Evolutionary conservation across 2,797 vertebrate species (phyloP), one percentile per base, ranked within the genome.

Genomic region (Natrix natrix): DNA sequence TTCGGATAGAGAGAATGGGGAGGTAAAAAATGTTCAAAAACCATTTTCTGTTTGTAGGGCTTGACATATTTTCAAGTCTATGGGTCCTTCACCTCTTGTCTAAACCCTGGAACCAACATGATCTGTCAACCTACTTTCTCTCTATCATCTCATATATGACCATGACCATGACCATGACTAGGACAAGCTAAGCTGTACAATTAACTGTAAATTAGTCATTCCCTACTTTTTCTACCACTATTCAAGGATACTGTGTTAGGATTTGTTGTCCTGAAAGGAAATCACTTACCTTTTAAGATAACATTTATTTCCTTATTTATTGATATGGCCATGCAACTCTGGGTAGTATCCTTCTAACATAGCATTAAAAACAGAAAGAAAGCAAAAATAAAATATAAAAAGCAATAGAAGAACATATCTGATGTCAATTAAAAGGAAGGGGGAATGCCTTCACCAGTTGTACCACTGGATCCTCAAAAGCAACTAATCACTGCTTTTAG

Each of bases 371-470:
- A 83, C 37, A 43, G 37, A 83, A 83, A 48, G 17, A 22, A 83
- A 78, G 32, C 37, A 83, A 43, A 83, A 43, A 78, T 10, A 43
- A 78, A 43, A 78, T 8, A 20, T 20, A 8, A 74, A 78, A 78
- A 48, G 20, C 37, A 48, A 48, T 24, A 24, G 74, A 83, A 22
- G 74, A 83, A 83, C 43, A 24, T 83, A 83, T 48, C 43, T 83
- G 78, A 83, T 43, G 78, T 10, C 61, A 66, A 66, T n/a, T n/a
- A 83, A 95, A 96, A 96, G 95, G 96, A 96, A 95, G 95, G 90
- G 95, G 96, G 90, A 66, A 92, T 90, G 78, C 10, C 94, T 95
- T 12, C 16, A 59, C 88, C 92, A 83, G 20, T 11, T 78, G 37
- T 22, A 78, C 20, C 60, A 61, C 8, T 24, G 37, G 37, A 83